A percentile compares a stretch with the other conserved stretches of the same genome.
Conservation (phyloP, 1,140 invertebrate species). For the Drosophila sulfurigaster region DNA sequence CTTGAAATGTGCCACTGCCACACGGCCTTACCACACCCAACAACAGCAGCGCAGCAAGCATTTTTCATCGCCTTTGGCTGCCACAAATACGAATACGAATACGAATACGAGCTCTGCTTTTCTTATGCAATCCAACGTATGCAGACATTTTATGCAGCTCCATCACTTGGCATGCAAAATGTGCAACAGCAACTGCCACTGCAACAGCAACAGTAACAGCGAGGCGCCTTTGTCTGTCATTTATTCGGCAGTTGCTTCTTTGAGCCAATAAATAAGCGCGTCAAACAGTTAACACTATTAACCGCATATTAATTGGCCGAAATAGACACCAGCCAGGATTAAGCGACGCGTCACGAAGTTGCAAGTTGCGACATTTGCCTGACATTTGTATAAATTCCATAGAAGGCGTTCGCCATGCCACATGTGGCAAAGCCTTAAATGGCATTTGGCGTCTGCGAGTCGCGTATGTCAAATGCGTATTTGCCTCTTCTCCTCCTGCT, state of each 20-base stretch:
- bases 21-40: slow-evolving; percentile 24
- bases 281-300: slow-evolving; percentile 79
- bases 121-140: slow-evolving; percentile 76
- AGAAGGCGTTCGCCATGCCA: slow-evolving; percentile 46
- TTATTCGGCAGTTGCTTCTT: slow-evolving; percentile 72
- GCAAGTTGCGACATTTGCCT: slow-evolving; percentile 62
- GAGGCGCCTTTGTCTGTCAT: slow-evolving; percentile 38
- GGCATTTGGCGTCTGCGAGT: slow-evolving; percentile 49
- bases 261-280: slow-evolving; percentile 74
- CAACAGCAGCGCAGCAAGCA: slow-evolving; percentile 3
- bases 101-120: slow-evolving; percentile 44
- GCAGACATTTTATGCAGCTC: slow-evolving; percentile 45
- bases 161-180: slow-evolving; percentile 76
- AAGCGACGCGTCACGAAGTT: slow-evolving; percentile 27
- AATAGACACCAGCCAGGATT: slow-evolving; percentile 74
- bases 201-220: slow-evolving; percentile 42
- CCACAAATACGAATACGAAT: slow-evolving; percentile 4
- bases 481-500: neutral
- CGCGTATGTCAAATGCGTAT: slow-evolving; percentile 40
- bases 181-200: slow-evolving; percentile 28
- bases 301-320: slow-evolving; percentile 82
- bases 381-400: slow-evolving; percentile 54
- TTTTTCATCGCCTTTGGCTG: slow-evolving; percentile 24
- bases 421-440: slow-evolving; percentile 52
- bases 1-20: slow-evolving; percentile 43